A percentile compares a stretch with the other conserved stretches of the same genome.
These are phyloP conservation scores for Eurosta solidaginis DNA, from an alignment of 1,140 invertebrate genomes.

Conservation along the genomic window DNA sequence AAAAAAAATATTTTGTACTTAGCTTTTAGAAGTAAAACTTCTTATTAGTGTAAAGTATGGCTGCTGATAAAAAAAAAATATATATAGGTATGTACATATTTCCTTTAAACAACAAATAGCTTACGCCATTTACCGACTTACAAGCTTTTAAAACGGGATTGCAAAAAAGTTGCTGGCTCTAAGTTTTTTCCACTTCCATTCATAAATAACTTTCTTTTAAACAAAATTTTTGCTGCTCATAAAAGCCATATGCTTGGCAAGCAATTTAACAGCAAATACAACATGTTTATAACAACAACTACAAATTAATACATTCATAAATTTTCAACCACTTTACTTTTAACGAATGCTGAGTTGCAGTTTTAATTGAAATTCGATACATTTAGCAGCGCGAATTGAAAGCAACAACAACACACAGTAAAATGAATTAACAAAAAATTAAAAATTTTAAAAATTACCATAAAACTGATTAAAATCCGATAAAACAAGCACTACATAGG, in stretches of 20 bases:
- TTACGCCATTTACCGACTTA: too few relatives aligned
- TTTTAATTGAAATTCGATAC: conserved; percentile 23
- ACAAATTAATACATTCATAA: too few relatives aligned
- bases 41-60: too few relatives aligned
- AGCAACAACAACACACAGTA: not conserved
- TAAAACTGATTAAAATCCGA: not conserved
- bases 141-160: too few relatives aligned
- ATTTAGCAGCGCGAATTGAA: not conserved
- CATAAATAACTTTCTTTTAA: conserved; percentile 3
- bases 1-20: too few relatives aligned
- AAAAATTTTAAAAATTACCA: too few relatives aligned
- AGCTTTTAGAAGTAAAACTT: too few relatives aligned
- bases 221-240: not conserved
- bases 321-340: not conserved
- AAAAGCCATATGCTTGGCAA: not conserved
- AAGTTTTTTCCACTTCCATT: not conserved
- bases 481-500: not conserved
- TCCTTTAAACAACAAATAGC: too few relatives aligned
- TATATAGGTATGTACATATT: too few relatives aligned
- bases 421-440: not conserved
- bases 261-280: not conserved
- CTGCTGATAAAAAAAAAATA: too few relatives aligned
- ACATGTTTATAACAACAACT: not conserved
- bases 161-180: not conserved
- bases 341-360: not conserved